These are phyloP conservation scores for Porites rus DNA, from an alignment of 92 coral and sea anemone species.

Conservation along the genomic window DNA sequence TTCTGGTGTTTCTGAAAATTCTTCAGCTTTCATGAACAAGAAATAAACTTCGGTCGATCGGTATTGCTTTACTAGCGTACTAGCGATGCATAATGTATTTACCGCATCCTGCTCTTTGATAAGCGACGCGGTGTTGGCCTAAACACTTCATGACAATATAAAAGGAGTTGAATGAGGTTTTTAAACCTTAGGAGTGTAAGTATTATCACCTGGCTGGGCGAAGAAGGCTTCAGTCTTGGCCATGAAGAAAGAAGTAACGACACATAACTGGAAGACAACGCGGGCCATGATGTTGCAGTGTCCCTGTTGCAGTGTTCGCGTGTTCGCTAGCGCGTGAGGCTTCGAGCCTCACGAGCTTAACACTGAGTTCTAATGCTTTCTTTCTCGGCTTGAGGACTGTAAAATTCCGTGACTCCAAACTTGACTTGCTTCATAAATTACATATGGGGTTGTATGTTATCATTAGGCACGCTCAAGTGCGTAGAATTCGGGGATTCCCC, in stretches of 20 bases:
- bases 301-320: not conserved
- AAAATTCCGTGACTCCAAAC: not conserved
- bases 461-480: not conserved
- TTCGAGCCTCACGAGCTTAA: not conserved
- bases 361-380: not conserved
- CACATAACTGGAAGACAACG: not conserved
- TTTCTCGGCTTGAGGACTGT: not conserved
- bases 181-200: too few species aligned
- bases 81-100: not conserved
- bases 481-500: constrained; percentile 9
- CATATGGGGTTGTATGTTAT: not conserved
- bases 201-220: constrained; percentile 11
- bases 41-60: too few species aligned
- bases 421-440: not conserved
- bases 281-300: not conserved
- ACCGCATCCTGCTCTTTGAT: not conserved
- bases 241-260: not conserved
- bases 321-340: not conserved
- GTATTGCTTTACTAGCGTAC: too few species aligned
- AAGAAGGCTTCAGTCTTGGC: not conserved
- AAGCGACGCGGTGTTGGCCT: too few species aligned
- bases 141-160: too few species aligned
- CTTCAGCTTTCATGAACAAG: too few species aligned
- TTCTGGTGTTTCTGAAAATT: too few species aligned
- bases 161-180: too few species aligned